Base-by-base conservation (phyloP, 2,797 vertebrate genomes). In the Danio kyathit region DNA sequence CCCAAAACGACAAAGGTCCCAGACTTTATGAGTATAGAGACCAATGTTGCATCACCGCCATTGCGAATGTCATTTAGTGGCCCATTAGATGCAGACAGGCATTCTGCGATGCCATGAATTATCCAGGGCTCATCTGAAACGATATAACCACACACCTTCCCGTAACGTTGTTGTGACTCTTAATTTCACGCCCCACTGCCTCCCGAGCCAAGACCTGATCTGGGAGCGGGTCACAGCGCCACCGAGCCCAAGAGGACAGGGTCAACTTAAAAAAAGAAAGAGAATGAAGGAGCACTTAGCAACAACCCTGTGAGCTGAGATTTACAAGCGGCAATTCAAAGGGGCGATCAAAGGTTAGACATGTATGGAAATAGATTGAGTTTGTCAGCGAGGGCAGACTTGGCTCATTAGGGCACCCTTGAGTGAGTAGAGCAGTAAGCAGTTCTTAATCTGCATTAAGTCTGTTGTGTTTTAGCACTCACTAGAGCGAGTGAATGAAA, bases 121-220 rank as follows among this genome's bases (percentile, higher is more conserved):
- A 82, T 77, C 80, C 82, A 73, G 49, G 21, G 13, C 82, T 84
- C 83, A 81, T 74, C 78, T 80, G 52, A 54, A 13, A 65, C 43
- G n/a, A 79, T 41, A 75, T 74, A 60, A 70, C 61, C 43, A 57
- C 64, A 74, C 57, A 82, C 78, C 52, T 80, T 80, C 72, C 65
- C 63, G 80, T 56, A 46, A 40, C 63, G 14, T 86, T 83, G 74
- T 69, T 71, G 70, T 67, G 60, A 83, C 74, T 77, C 81, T 75
- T 81, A 79, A 86, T 86, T 84, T 84, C 85, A 84, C 65, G 11
- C 66, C 71, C 70, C 74, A 64, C 59, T 64, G 79, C 70, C 61
- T 72, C 14, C 12, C 3, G n/a, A 86, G 79, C 65, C 46, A 63
- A 79, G 74, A 83, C 69, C 76, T 74, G 76, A 74, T 83, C 63